These are phyloP conservation scores for Calidris pugnax DNA, from an alignment of 2,113 vertebrate species.

Conservation along the genomic window DNA sequence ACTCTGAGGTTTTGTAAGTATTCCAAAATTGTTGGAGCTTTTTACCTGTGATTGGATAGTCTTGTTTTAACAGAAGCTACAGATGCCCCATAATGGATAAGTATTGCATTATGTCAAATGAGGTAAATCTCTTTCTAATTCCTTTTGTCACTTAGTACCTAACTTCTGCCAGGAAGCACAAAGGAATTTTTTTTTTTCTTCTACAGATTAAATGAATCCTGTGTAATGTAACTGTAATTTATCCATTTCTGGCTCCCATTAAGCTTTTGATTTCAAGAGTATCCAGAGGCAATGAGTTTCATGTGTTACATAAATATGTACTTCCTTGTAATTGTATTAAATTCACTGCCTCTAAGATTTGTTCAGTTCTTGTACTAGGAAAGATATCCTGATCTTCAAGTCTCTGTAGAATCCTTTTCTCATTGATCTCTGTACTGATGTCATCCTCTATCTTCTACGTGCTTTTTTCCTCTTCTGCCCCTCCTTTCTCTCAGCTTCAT, in stretches of 20 bases:
- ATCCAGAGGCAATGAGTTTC: conserved; percentile 29
- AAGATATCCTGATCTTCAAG: not conserved
- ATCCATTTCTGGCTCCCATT: conserved; percentile 7
- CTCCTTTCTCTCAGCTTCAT: not conserved
- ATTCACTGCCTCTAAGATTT: not conserved
- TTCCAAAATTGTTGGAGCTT: not conserved
- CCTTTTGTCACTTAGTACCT: not conserved
- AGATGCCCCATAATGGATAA: not conserved
- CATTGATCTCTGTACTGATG: not conserved
- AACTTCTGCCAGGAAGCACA: not conserved
- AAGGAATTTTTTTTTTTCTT: not conserved
- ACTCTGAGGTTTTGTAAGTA: not conserved
- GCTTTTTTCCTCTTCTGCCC: not conserved
- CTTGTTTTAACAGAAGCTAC: not conserved
- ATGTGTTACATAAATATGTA: not conserved
- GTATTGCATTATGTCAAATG: not conserved
- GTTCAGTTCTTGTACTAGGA: not conserved
- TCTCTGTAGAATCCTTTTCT: not conserved
- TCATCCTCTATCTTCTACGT: not conserved
- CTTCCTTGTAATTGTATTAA: conserved; percentile 5
- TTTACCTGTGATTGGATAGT: not conserved
- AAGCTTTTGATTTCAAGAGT: conserved; percentile 19
- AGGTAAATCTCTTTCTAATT: not conserved
- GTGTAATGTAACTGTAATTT: not conserved
- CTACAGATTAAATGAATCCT: not conserved